Conservation (phyloP, 92 coral and sea anemone genomes). For the Palythoa grandiflora region DNA sequence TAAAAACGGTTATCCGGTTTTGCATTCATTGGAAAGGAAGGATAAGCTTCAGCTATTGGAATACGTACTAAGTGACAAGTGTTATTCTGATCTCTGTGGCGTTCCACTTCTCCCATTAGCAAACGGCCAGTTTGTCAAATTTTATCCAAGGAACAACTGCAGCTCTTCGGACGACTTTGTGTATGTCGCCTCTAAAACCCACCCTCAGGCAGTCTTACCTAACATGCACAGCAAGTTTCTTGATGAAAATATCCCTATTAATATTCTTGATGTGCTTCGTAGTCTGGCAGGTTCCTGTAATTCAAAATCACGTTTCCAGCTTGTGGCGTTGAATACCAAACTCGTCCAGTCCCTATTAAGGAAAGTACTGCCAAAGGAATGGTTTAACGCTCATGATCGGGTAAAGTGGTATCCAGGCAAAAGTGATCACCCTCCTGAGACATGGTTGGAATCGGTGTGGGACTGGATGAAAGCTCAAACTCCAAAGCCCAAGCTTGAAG, state of each 20-base stretch:
- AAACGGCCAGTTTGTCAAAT: conserved; percentile 33
- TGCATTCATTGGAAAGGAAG: conserved; percentile 18
- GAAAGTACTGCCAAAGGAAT: conserved; percentile 40
- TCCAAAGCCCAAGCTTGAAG: conserved; percentile 41
- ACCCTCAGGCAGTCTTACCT: conserved; percentile 49
- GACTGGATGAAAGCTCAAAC: conserved; percentile 49
- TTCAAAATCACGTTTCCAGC: conserved; percentile 15
- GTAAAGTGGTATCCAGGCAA: conserved; percentile 43
- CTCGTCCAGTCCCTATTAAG: conserved; percentile 15
- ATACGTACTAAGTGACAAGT: conserved; percentile 47
- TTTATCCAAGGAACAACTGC: conserved; percentile 20
- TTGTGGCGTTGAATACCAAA: conserved; percentile 40
- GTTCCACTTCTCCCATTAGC: conserved; percentile 66
- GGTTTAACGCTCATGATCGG: conserved; percentile 41
- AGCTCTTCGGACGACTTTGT: conserved; percentile 21
- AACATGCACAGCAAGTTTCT: conserved; percentile 55
- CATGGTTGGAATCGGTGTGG: conserved; percentile 58
- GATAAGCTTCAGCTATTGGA: conserved; percentile 48
- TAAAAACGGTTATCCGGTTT: not conserved
- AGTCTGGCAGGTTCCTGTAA: conserved; percentile 21
- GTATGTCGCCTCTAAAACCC: conserved; percentile 41
- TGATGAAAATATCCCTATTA: conserved; percentile 38
- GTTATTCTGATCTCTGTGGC: conserved; percentile 14
- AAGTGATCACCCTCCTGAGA: conserved; percentile 50
- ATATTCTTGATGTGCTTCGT: conserved; percentile 32